A percentile compares a stretch with the other conserved stretches of the same genome.
These are phyloP conservation scores for Bos javanicus DNA, from an alignment of 2,113 vertebrate species.

Conservation along the genomic window DNA sequence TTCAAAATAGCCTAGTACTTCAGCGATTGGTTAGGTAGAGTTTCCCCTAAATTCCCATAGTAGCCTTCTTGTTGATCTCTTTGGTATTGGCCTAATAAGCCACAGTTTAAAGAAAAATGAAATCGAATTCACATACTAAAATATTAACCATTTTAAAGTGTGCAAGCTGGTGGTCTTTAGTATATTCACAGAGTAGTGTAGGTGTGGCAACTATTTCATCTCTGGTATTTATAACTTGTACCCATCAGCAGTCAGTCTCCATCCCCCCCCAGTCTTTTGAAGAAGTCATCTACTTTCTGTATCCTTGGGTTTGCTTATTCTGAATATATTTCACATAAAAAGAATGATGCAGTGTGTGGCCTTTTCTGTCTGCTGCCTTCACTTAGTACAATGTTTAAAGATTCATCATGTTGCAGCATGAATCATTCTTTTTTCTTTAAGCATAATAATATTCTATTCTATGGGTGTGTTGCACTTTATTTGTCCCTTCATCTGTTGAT, in stretches of 20 bases:
- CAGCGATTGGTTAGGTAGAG: accelerated
- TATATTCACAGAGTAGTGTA: not conserved
- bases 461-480: not conserved
- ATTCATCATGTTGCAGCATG: not conserved
- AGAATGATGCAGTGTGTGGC: not conserved
- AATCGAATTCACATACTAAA: not conserved
- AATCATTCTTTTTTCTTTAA: not conserved
- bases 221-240: not conserved
- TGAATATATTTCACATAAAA: not conserved
- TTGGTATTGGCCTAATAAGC: not conserved
- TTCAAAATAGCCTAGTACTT: not conserved
- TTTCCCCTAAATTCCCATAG: not conserved
- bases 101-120: not conserved
- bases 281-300: not conserved
- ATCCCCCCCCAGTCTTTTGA: not conserved
- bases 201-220: not conserved
- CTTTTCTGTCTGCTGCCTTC: not conserved
- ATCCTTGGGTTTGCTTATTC: not conserved
- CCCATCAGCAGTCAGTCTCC: not conserved
- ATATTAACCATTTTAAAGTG: not conserved
- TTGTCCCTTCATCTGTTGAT: not conserved
- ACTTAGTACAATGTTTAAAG: not conserved
- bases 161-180: not conserved
- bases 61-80: not conserved
- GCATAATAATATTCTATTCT: not conserved